Evolutionary conservation across 1,140 invertebrate species (phyloP).

Genomic region (Teleopsis dalmanni): DNA sequence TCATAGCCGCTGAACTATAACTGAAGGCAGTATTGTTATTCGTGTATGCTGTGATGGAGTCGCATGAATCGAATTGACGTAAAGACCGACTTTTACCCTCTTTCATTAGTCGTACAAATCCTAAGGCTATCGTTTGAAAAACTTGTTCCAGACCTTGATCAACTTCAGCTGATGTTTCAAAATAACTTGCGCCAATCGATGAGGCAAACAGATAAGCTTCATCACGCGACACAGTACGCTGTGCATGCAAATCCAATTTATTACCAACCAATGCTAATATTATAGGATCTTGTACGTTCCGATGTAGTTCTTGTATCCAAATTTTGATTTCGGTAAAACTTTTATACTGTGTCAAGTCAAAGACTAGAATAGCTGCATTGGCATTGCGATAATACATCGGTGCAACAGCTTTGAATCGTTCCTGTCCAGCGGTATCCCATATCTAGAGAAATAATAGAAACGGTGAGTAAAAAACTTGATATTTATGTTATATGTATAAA

Average conservation of each 20-base stretch:
- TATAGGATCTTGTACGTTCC: constrained; percentile 67
- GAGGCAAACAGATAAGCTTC: constrained; percentile 70
- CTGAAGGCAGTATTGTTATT: constrained; percentile 37
- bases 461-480: neutral
- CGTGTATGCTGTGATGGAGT: constrained; percentile 37
- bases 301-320: constrained; percentile 73
- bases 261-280: constrained; percentile 77
- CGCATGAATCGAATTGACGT: constrained; percentile 47
- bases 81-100: constrained; percentile 47
- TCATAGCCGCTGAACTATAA: constrained; percentile 20
- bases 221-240: constrained; percentile 55
- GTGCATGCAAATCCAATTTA: constrained; percentile 64
- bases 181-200: constrained; percentile 75
- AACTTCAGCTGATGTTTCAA: constrained; percentile 74
- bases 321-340: constrained; percentile 67
- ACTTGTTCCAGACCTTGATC: constrained; percentile 64
- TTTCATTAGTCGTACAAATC: constrained; percentile 48
- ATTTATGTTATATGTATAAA: too few relatives aligned
- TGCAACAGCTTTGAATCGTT: constrained; percentile 77
- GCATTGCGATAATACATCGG: constrained; percentile 91
- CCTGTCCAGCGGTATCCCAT: constrained; percentile 88
- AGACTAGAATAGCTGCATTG: constrained; percentile 78
- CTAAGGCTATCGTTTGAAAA: constrained; percentile 56
- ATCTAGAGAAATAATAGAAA: constrained; percentile 52
- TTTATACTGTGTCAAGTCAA: constrained; percentile 69